Evolutionary conservation across 2,888 invertebrate genomes (phyloP), one percentile per base, ranked within the genome.

Genomic region (Napeogenes sylphis): DNA sequence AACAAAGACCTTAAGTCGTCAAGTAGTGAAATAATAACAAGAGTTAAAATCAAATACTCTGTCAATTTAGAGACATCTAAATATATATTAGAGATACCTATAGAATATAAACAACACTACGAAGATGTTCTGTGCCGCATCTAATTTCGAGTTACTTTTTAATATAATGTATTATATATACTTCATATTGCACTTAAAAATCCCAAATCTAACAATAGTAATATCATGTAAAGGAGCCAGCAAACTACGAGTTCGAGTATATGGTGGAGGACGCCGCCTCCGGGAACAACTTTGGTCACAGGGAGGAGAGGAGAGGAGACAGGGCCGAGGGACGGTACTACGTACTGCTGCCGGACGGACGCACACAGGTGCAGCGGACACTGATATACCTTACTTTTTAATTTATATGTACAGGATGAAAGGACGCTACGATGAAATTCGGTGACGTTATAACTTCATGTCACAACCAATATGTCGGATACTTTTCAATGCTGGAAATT

Each of bases 211-310:
- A 5, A 21, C 10, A 51, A 21, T 14, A n/a, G 14, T 1, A 76
- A 30, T 30, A 30, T 58, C 8, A 4, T 53, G 42, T 54, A 38
- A 76, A 94, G 91, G 93, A 92, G 66, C 94, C 94, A 58, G 94
- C 94, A 13, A 93, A 93, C 87, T 94, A 94, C 84, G 92, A 90
- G 73, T 94, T 94, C 84, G 92, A 93, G 74, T 94, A 94, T 75
- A 92, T 92, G 83, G 94, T 94, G 54, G 91, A 93, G 69, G 94
- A 93, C 63, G 93, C 92, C 5, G 88, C 87, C 45, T 93, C 92
- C 0, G 93, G 93, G 65, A 93, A 93, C 68, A 93, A 94, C 74
- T 94, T 94, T 69, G 94, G 94, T 0, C 94, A 94, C 77, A 90
- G 92, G 73, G 94, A 94, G 77, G 85, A 92, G 5, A 88, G 94